A percentile compares a stretch with the other conserved stretches of the same genome.
Conservation (phyloP, 2,888 invertebrate species). For the Acanthosepion lycidas region DNA sequence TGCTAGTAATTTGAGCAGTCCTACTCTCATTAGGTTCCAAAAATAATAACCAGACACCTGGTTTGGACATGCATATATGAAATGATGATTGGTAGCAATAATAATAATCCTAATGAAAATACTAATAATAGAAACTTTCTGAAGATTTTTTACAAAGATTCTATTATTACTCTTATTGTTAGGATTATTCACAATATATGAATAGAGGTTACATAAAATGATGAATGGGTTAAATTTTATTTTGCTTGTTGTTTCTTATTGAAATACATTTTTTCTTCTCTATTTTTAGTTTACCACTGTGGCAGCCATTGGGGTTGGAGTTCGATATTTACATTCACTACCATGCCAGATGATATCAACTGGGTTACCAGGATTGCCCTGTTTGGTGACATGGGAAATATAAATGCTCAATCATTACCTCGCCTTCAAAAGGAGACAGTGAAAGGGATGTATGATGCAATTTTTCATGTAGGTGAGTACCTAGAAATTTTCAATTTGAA, state of each 20-base stretch:
- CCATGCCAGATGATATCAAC: slow-evolving; percentile 80
- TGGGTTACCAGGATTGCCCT: slow-evolving; percentile 89
- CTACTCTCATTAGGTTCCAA: no score
- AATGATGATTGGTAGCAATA: no score
- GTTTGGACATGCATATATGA: no score
- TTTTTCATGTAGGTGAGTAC: slow-evolving; percentile 83
- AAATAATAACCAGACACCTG: no score
- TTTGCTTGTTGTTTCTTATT: neutral
- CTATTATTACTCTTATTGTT: neutral
- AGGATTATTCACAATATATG: neutral
- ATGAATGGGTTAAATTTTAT: neutral
- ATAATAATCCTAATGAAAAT: no score
- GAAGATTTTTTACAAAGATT: neutral
- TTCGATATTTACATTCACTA: slow-evolving; percentile 83
- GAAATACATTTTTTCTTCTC: neutral
- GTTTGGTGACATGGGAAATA: slow-evolving; percentile 95
- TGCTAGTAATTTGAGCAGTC: no score
- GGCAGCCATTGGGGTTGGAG: slow-evolving; percentile 84
- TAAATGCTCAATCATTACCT: slow-evolving; percentile 89
- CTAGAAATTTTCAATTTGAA: neutral
- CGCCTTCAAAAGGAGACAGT: slow-evolving; percentile 89
- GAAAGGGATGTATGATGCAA: slow-evolving; percentile 85
- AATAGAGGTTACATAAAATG: neutral
- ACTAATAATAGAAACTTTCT: neutral
- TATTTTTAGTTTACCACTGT: slow-evolving; percentile 70